Evolutionary conservation across 37 sponge, comb jelly and placozoan genomes (phyloP).

Genomic region (Theonella swinhoei): DNA sequence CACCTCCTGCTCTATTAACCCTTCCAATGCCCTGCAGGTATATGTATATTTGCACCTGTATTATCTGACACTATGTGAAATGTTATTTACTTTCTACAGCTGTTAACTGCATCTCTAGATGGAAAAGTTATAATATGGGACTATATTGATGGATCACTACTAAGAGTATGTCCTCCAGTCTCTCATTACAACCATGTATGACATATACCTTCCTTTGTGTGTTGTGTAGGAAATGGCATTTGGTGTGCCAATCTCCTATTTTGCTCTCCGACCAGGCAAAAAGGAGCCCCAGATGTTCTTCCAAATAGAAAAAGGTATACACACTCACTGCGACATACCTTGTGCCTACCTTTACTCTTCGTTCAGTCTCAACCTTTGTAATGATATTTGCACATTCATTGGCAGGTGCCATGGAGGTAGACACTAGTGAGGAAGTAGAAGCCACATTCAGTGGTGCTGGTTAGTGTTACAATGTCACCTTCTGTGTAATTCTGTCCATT

Average conservation of each 20-base stretch:
- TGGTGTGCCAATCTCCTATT: constrained; percentile 40
- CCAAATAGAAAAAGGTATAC: constrained; percentile 18
- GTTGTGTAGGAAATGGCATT: constrained; percentile 50
- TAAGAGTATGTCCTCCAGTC: constrained; percentile 46
- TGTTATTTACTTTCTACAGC: constrained; percentile 20
- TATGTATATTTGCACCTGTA: background rate
- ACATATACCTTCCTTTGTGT: background rate
- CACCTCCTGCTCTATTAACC: constrained; percentile 49
- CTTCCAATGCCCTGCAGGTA: constrained; percentile 56
- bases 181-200: background rate
- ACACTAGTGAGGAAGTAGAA: background rate
- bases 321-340: background rate
- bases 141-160: constrained; percentile 58
- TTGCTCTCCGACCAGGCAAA: constrained; percentile 46
- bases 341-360: no score
- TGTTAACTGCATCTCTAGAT: constrained; percentile 69
- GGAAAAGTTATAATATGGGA: constrained; percentile 76
- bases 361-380: no score
- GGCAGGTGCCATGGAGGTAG: background rate
- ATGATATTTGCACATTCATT: no score
- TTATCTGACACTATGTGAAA: background rate
- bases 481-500: no score
- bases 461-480: background rate
- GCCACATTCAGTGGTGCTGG: background rate
- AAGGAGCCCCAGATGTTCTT: constrained; percentile 40